A percentile compares a stretch with the other conserved stretches of the same genome.
Conservation (phyloP, 2,888 invertebrate species). For the Osmoderma eremita region DNA sequence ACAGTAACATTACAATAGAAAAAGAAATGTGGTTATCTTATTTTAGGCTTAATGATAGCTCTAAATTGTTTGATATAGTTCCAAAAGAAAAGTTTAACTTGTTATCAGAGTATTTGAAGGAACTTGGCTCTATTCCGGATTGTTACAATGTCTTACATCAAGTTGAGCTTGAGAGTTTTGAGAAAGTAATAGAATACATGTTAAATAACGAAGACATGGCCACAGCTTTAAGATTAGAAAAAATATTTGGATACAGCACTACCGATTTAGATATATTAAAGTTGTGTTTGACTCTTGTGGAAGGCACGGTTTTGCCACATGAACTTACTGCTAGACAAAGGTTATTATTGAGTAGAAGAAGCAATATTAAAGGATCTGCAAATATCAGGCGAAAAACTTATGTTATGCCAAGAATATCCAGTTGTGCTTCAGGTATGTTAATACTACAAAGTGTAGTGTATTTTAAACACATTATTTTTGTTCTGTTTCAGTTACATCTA, state of each 20-base stretch:
- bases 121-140: slow-evolving; percentile 19
- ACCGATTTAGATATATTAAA: slow-evolving; percentile 70
- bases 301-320: slow-evolving; percentile 70
- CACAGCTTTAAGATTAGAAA: slow-evolving; percentile 70
- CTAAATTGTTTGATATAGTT: slow-evolving; percentile 22
- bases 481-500: slow-evolving; percentile 21
- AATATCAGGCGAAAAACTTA: slow-evolving; percentile 61
- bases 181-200: slow-evolving; percentile 66
- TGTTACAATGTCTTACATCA: slow-evolving; percentile 57
- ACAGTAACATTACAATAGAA: slow-evolving; percentile 55
- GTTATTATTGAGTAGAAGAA: slow-evolving; percentile 63
- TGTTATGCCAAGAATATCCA: slow-evolving; percentile 54
- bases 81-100: slow-evolving; percentile 2
- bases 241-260: slow-evolving; percentile 65
- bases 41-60: slow-evolving; percentile 39
- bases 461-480: not conserved
- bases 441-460: too few relatives aligned
- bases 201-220: slow-evolving; percentile 69
- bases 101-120: slow-evolving; percentile 23
- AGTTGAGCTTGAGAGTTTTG: slow-evolving; percentile 63
- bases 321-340: slow-evolving; percentile 74
- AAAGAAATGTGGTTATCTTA: slow-evolving; percentile 57
- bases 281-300: slow-evolving; percentile 72
- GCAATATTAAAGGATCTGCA: slow-evolving; percentile 53
- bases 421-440: slow-evolving; percentile 54